A percentile compares a stretch with the other conserved stretches of the same genome.
Conservation (phyloP, 2,113 vertebrate species). For the Saguinus imperator region DNA sequence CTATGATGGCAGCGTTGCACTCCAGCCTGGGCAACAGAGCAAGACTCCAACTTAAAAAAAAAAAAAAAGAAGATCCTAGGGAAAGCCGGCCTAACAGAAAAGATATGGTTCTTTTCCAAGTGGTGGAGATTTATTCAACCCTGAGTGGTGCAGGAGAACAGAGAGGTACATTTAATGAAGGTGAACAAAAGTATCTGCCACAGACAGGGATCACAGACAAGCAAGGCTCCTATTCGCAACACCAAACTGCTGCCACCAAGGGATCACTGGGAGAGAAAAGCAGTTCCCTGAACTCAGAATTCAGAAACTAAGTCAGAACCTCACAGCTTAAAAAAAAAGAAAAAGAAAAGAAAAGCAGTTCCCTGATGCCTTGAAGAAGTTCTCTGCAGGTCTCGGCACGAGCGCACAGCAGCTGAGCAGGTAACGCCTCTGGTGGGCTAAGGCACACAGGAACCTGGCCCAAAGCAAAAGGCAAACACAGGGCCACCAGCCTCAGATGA, state of each 20-base stretch:
- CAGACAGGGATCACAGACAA: background rate
- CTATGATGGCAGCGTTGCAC: no score
- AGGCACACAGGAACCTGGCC: background rate
- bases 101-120: background rate
- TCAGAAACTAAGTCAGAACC: no score
- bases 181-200: background rate
- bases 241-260: rapidly evolving
- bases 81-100: background rate
- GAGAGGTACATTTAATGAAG: rapidly evolving
- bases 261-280: rapidly evolving
- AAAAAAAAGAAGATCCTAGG: no score
- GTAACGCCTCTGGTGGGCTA: rapidly evolving
- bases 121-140: background rate
- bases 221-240: background rate
- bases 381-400: background rate
- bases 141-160: background rate
- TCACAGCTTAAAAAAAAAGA: no score
- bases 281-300: background rate
- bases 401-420: background rate
- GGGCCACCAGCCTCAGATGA: background rate
- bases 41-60: no score
- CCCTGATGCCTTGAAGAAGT: rapidly evolving
- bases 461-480: background rate
- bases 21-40: no score
- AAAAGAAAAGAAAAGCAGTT: no score